phyloP scores from a whole-genome alignment of 2,888 invertebrate genomes.

The Aradus depressus region DNA sequence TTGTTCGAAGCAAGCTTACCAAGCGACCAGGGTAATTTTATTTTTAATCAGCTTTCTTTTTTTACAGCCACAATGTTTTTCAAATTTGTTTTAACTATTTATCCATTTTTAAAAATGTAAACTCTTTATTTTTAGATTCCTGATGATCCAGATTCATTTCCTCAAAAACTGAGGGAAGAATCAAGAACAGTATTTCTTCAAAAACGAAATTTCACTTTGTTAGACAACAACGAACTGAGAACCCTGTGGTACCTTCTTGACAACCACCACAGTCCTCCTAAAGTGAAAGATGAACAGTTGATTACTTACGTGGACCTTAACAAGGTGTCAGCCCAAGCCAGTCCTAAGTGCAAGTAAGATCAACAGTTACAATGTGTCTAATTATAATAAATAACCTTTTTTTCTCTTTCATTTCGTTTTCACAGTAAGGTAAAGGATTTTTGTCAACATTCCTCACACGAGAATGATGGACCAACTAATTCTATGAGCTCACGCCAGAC shows the following conservation, averaged over 20 bases:
- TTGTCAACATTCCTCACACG: no score
- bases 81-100: no score
- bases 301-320: conserved; percentile 78
- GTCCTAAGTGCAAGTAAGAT: conserved; percentile 56
- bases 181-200: conserved; percentile 78
- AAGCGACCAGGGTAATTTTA: not conserved
- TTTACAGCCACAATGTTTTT: no score
- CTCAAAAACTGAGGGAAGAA: conserved; percentile 76
- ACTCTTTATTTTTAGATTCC: conserved; percentile 46
- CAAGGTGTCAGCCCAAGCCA: conserved; percentile 62
- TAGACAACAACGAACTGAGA: conserved; percentile 77
- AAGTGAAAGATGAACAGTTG: conserved; percentile 65
- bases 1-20: not conserved
- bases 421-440: no score
- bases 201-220: conserved; percentile 66
- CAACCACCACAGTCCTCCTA: conserved; percentile 62
- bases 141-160: conserved; percentile 59
- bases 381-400: conserved; percentile 33
- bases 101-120: no score
- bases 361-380: not conserved
- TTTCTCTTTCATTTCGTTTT: not conserved
- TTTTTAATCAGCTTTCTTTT: no score
- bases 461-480: no score
- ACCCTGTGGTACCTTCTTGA: conserved; percentile 75
- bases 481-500: no score